Evolutionary conservation across 2,888 invertebrate genomes (phyloP), one percentile per base, ranked within the genome.

Genomic region (Atrina japonica): DNA sequence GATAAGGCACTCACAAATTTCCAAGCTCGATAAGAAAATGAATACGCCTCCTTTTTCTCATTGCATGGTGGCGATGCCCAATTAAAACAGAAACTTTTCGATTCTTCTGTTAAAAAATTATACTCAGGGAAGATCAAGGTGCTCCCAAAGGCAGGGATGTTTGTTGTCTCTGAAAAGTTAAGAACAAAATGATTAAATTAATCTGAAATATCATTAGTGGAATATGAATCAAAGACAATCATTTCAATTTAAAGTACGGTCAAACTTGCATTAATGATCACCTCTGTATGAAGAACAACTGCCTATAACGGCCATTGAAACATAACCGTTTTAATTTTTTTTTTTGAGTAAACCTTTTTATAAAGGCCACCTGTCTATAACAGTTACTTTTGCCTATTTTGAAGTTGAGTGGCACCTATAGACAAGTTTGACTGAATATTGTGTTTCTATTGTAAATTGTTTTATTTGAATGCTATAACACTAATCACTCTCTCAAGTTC

Each of bases 1-100:
- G 81, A 70, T 0, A 73, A 25, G 3, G 83, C 79, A 7, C 77
- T 78, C 0, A 79, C 80, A 58, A 79, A 83, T 29, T 76, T 75
- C 84, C 84, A 84, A 0, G 83, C 83, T 1, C 68, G 71, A 16
- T 75, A 73, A 1, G 83, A 77, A 25, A 76, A 79, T 21, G 75
- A 69, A 25, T 74, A 70, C 0, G 76, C 65, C 18, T 75, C 70
- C 3, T 73, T 67, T 5, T 77, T 65, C 0, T 65, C 60, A 49
- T 76, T 53, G 70, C 83, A 83, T 1, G 73, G 66, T 6, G 63
- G 50, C 0, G n/a, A 21, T 0, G 11, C 9, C 84, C 84, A 84
- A 0, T 69, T 65, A 21, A 79, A 64, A 58, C 84, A 84, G 43
- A 76, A 81, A 7, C 68, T 40, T 0, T 25, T 47, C 7, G 73